Evolutionary conservation across 2,888 invertebrate genomes (phyloP).

Genomic region (Miltochrista miniata): DNA sequence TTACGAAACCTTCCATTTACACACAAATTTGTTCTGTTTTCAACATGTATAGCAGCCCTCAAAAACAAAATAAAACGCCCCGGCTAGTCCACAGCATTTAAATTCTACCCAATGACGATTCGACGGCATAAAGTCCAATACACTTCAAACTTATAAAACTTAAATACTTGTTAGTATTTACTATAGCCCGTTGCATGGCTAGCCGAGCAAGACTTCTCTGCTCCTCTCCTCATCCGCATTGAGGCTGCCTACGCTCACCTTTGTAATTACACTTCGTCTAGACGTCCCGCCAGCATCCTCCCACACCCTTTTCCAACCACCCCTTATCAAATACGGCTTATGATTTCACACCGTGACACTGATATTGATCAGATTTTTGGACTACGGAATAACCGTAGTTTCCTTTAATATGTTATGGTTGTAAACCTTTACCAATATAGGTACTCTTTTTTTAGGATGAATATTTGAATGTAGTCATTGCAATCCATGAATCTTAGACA

Average conservation of each 20-base stretch:
- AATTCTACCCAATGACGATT: too few species aligned
- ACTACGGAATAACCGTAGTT: background rate
- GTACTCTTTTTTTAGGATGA: background rate
- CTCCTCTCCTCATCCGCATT: conserved; percentile 43
- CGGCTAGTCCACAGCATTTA: too few species aligned
- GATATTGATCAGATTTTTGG: conserved; percentile 12
- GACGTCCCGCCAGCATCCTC: conserved; percentile 69
- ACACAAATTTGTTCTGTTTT: too few species aligned
- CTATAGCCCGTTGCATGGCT: conserved; percentile 59
- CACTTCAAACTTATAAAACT: too few species aligned
- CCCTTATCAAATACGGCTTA: conserved; percentile 58
- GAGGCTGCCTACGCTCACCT: conserved; percentile 73
- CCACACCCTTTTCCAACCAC: conserved; percentile 39
- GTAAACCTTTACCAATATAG: background rate
- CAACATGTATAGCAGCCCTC: too few species aligned
- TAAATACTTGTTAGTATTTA: conserved; percentile 44
- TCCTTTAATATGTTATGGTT: too few species aligned
- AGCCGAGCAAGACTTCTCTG: conserved; percentile 41
- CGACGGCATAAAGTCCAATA: too few species aligned
- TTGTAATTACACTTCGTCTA: conserved; percentile 79
- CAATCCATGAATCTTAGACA: too few species aligned
- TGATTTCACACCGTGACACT: conserved; percentile 32
- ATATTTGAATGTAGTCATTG: background rate
- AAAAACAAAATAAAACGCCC: too few species aligned
- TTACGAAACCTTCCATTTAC: too few species aligned